Evolutionary conservation across 2,797 vertebrate genomes (phyloP), one percentile per base, ranked within the genome.

Genomic region (Sebastolobus alascanus): DNA sequence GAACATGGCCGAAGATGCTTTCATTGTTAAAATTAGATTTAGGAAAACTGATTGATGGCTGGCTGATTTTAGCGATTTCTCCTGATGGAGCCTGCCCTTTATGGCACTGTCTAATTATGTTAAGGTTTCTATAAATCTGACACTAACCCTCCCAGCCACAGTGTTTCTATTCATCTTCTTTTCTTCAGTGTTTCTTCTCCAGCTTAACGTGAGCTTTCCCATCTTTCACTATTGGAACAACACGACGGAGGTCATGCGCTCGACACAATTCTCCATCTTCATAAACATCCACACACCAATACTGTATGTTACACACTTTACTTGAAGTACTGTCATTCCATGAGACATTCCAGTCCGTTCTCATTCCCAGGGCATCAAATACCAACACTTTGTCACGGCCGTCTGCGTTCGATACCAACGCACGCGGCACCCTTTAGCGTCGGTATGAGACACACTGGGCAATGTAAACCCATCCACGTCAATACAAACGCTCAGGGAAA

Each of bases 121-220:
- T 56, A 68, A 55, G 65, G 61, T 81, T 79, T 73, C 60, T 38
- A 72, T 82, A 80, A 82, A 89, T 75, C 70, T 69, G 56, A 77
- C 56, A 67, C 61, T 55, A 35, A 73, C 70, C 11, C 56, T 22
- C 25, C 43, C n/a, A 27, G 16, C 33, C 40, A 22, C 2, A 1
- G 64, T 14, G 56, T 29, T 59, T 59, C 13, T 22, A 16, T 27
- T 13, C 38, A 22, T 25, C 37, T 11, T 25, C 27, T 75, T 33
- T 6, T 43, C 60, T 29, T 65, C 33, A 52, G 5, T 25, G 13
- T 54, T 16, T 40, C 16, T 40, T 31, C 72, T 40, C 35, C 4
- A 20, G 64, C 22, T 38, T 59, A 14, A 59, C 0, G 16, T 50
- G 37, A 58, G 37, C 16, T 29, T 27, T 55, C 31, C 50, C 14